These are phyloP conservation scores for Paradoxurus hermaphroditus DNA, from an alignment of 2,113 vertebrate genomes.

Conservation along the genomic window DNA sequence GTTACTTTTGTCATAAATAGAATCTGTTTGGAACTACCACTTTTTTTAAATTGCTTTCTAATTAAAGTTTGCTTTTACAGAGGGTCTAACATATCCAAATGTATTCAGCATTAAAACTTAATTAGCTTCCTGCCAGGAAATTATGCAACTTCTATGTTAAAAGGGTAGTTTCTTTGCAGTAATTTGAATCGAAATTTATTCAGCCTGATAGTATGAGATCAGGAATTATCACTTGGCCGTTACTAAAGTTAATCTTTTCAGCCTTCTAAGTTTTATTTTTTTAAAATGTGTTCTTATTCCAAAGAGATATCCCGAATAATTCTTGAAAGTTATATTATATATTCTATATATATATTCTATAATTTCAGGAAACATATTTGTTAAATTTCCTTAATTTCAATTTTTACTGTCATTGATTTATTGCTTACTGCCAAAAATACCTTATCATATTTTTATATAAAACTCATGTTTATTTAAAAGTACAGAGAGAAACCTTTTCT, in stretches of 20 bases:
- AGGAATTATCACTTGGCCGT: conserved; percentile 16
- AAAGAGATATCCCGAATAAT: not conserved
- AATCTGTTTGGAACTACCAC: conserved; percentile 56
- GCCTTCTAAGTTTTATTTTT: not conserved
- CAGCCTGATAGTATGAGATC: not conserved
- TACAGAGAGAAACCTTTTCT: not conserved
- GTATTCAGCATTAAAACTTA: conserved; percentile 60
- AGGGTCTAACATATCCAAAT: not conserved
- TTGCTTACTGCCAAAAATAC: not conserved
- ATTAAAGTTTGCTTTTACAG: conserved; percentile 64
- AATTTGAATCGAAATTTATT: conserved; percentile 55
- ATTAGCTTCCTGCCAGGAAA: conserved; percentile 38
- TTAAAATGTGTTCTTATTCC: conserved; percentile 3
- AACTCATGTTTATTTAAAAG: not conserved
- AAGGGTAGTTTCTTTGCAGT: not conserved
- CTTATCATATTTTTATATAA: not conserved
- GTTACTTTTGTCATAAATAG: conserved; percentile 20
- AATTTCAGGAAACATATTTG: conserved; percentile 8
- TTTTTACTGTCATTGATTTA: conserved; percentile 23
- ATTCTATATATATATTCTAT: not conserved
- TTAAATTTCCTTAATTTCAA: not conserved
- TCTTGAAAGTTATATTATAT: conserved; percentile 49
- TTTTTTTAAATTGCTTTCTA: conserved; percentile 48
- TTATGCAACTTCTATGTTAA: conserved; percentile 8
- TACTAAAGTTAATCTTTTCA: conserved; percentile 17